Percentiles rank a stretch among this genome's conserved stretches.
Evolutionary conservation across 2,888 invertebrate genomes (phyloP).

Genomic region (Zelleria hepariella): DNA sequence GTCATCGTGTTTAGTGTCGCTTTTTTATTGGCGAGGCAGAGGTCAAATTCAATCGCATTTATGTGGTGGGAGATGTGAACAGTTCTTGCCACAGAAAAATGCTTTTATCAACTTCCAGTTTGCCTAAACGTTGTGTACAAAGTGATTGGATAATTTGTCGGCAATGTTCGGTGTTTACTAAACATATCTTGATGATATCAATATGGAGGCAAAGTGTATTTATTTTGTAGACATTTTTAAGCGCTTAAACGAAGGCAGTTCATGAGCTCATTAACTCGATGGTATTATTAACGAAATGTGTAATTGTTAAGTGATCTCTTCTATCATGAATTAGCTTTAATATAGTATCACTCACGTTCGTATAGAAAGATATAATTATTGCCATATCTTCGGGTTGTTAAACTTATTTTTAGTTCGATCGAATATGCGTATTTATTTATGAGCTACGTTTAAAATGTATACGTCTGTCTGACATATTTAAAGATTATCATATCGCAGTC

Average conservation of each 20-base stretch:
- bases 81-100: background rate
- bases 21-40: too few relatives aligned
- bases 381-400: background rate
- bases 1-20: background rate
- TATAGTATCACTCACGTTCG: background rate
- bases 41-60: background rate
- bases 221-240: background rate
- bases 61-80: background rate
- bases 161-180: background rate
- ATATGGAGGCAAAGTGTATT: background rate
- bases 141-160: too few relatives aligned
- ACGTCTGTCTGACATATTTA: background rate
- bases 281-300: background rate
- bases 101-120: background rate
- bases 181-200: background rate
- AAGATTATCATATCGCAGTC: background rate
- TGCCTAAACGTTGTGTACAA: too few relatives aligned
- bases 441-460: background rate
- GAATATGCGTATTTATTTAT: background rate
- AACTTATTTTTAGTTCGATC: background rate
- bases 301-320: conserved; percentile 6
- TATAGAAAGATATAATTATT: background rate
- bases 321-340: background rate
- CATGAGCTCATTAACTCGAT: background rate
- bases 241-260: background rate